Conservation (phyloP, 2,797 vertebrate species). For the Triplophysa yarkandensis region DNA sequence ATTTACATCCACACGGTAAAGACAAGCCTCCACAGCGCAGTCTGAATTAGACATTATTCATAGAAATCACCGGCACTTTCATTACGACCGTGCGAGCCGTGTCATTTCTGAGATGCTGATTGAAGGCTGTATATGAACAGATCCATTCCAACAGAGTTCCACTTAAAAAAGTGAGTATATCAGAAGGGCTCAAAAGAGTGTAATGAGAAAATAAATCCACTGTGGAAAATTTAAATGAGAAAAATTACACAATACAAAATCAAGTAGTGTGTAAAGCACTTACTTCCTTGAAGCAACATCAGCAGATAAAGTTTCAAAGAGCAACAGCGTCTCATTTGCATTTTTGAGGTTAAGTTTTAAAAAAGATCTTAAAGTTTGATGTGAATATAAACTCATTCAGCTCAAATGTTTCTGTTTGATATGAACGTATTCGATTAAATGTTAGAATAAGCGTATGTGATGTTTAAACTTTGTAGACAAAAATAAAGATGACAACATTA, state of each 20-base stretch:
- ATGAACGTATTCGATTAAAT: no score
- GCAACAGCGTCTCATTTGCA: not conserved
- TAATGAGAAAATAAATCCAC: not conserved
- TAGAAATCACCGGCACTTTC: constrained; percentile 39
- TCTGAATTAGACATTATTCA: constrained; percentile 38
- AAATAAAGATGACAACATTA: no score
- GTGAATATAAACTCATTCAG: no score
- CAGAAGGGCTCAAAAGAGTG: not conserved
- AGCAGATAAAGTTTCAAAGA: not conserved
- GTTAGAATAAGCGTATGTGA: no score
- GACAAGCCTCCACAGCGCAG: constrained; percentile 11
- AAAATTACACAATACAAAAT: not conserved
- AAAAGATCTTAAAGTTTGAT: not conserved
- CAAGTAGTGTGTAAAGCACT: not conserved
- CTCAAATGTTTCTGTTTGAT: no score
- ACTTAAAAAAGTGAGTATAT: not conserved
- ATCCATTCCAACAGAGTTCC: not conserved
- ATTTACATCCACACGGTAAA: constrained; percentile 39
- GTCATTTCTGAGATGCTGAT: constrained; percentile 7
- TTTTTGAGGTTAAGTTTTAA: not conserved
- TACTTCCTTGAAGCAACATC: not conserved
- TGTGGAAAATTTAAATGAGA: not conserved
- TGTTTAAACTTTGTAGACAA: no score
- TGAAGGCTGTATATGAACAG: constrained; percentile 16
- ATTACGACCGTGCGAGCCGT: not conserved